Conservation (phyloP, 2,797 vertebrate species). For the Gorsachius magnificus region DNA sequence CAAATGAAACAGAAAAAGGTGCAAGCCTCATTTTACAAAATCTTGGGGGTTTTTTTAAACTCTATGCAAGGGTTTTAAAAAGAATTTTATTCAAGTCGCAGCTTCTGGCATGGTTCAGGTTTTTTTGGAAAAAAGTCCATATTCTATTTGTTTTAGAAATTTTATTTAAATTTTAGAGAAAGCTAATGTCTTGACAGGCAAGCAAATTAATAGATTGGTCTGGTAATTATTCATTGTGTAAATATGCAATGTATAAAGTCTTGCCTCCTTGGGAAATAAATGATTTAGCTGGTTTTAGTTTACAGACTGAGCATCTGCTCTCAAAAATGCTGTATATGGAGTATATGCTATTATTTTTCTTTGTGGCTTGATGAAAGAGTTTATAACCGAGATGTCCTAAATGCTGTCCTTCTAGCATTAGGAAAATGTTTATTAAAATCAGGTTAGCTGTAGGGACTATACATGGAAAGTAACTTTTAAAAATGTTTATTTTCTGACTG, state of each 20-base stretch:
- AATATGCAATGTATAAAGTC: not conserved
- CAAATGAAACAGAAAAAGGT: not conserved
- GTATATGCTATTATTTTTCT: not conserved
- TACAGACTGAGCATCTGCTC: not conserved
- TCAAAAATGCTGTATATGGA: not conserved
- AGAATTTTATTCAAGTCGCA: not conserved
- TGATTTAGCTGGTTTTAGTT: not conserved
- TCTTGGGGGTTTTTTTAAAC: not conserved
- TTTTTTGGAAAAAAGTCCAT: accelerated
- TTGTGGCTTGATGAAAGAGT: not conserved
- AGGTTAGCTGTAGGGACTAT: not conserved
- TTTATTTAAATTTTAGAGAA: not conserved
- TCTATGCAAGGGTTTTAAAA: not conserved
- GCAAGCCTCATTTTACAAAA: not conserved
- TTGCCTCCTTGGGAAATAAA: not conserved
- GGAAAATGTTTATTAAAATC: not conserved
- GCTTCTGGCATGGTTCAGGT: not conserved
- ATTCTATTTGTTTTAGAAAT: not conserved
- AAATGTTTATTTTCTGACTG: conserved; percentile 12
- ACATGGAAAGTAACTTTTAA: not conserved
- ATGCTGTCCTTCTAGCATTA: not conserved
- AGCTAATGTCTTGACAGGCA: not conserved
- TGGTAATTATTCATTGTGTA: not conserved
- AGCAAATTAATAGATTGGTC: not conserved
- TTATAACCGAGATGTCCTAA: not conserved